Conservation (phyloP, 2,888 invertebrate genomes). For the Drosophila austrosaltans region DNA sequence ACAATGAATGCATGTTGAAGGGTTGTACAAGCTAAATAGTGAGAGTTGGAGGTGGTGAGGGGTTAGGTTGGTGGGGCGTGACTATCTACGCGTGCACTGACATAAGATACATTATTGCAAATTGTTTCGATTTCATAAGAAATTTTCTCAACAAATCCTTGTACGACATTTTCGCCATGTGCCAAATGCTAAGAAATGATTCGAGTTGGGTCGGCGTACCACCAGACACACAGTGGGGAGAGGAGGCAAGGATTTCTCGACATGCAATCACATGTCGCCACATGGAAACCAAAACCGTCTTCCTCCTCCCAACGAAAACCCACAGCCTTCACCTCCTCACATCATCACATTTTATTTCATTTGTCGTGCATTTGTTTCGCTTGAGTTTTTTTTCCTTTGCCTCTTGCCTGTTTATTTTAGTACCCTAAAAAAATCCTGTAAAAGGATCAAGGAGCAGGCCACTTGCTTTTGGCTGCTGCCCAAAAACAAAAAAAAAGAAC, state of each 20-base stretch:
- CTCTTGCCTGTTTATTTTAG: slow-evolving; percentile 13
- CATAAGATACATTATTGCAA: slow-evolving; percentile 79
- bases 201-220: background rate
- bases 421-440: slow-evolving; percentile 21
- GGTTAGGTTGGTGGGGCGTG: slow-evolving; percentile 27
- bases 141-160: slow-evolving; percentile 62
- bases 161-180: slow-evolving; percentile 41
- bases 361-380: slow-evolving; percentile 69
- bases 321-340: background rate
- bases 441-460: slow-evolving; percentile 32
- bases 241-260: slow-evolving; percentile 42
- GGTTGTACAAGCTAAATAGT: slow-evolving; percentile 32
- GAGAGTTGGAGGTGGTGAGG: background rate
- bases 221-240: too few relatives aligned
- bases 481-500: slow-evolving; percentile 39
- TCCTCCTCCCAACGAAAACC: too few relatives aligned
- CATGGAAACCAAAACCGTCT: slow-evolving; percentile 1
- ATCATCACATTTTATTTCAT: slow-evolving; percentile 63
- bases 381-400: slow-evolving; percentile 20
- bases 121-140: slow-evolving; percentile 78
- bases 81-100: slow-evolving; percentile 66
- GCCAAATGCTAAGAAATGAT: slow-evolving; percentile 31
- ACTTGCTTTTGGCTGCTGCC: slow-evolving; percentile 61
- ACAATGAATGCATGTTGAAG: slow-evolving; percentile 40
- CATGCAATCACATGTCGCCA: slow-evolving; percentile 60